These are phyloP conservation scores for Pseudonaja textilis DNA, from an alignment of 2,113 vertebrate species.

Conservation along the genomic window DNA sequence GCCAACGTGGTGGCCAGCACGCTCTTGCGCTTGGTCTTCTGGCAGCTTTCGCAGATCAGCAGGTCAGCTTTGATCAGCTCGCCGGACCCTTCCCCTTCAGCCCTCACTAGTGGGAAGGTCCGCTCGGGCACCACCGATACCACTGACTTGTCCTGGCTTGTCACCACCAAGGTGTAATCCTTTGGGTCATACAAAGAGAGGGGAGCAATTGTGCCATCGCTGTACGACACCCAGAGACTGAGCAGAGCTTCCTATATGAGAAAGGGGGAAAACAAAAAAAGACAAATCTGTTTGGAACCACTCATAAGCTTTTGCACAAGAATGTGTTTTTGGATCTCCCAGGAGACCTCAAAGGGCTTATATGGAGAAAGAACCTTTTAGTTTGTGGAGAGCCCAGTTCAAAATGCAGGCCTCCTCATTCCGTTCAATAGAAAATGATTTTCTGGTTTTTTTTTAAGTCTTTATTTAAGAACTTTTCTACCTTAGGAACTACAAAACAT, in stretches of 20 bases:
- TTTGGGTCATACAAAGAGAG: slow-evolving; percentile 90
- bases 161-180: slow-evolving; percentile 93
- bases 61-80: slow-evolving; percentile 85
- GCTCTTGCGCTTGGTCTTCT: slow-evolving; percentile 96
- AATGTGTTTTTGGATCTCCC: background rate
- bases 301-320: background rate
- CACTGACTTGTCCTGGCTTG: slow-evolving; percentile 84
- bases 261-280: slow-evolving; percentile 5
- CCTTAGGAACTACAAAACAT: background rate
- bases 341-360: background rate
- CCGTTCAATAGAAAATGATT: background rate
- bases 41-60: slow-evolving; percentile 91
- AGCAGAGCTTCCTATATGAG: slow-evolving; percentile 86
- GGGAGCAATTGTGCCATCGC: slow-evolving; percentile 87
- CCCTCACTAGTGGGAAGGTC: slow-evolving; percentile 83
- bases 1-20: slow-evolving; percentile 83
- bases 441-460: background rate
- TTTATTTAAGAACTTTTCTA: background rate
- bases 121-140: slow-evolving; percentile 84
- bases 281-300: slow-evolving; percentile 19
- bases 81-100: slow-evolving; percentile 85
- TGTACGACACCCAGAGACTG: slow-evolving; percentile 94
- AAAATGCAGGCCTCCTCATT: background rate
- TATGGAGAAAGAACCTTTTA: background rate
- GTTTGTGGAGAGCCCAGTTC: background rate